Evolutionary conservation across 2,888 invertebrate species (phyloP).

Genomic region (Leptogaster cylindrica): DNA sequence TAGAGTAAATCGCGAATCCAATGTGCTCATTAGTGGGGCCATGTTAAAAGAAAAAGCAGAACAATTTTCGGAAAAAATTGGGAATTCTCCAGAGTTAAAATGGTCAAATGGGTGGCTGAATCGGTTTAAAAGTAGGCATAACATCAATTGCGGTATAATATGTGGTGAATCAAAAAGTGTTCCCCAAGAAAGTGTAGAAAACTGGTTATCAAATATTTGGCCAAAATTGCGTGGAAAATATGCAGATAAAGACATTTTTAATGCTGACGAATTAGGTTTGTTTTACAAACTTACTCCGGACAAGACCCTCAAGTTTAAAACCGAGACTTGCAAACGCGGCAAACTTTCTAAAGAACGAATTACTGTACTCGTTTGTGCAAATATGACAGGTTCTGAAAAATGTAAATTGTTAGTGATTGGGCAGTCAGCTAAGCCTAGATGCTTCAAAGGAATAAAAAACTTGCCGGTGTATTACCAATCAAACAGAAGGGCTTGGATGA

Average conservation of each 20-base stretch:
- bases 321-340: neutral
- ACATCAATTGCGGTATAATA: neutral
- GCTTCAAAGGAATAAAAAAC: neutral
- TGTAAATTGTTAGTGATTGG: neutral
- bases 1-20: neutral
- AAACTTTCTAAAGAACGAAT: conserved; percentile 6
- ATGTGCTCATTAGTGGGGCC: conserved; percentile 7
- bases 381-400: conserved; percentile 19
- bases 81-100: too few relatives aligned
- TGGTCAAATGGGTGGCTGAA: neutral
- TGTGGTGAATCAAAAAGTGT: neutral
- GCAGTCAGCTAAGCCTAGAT: neutral
- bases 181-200: too few relatives aligned
- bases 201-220: neutral
- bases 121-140: neutral
- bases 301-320: conserved; percentile 9
- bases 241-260: neutral
- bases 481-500: conserved; percentile 6
- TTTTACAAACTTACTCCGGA: conserved; percentile 17
- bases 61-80: conserved; percentile 1
- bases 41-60: neutral
- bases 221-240: neutral
- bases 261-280: conserved; percentile 4
- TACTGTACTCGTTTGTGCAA: neutral
- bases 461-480: neutral